These are phyloP conservation scores for Sebastes kiyomatsui DNA, from an alignment of 2,797 vertebrate genomes.

Conservation along the genomic window DNA sequence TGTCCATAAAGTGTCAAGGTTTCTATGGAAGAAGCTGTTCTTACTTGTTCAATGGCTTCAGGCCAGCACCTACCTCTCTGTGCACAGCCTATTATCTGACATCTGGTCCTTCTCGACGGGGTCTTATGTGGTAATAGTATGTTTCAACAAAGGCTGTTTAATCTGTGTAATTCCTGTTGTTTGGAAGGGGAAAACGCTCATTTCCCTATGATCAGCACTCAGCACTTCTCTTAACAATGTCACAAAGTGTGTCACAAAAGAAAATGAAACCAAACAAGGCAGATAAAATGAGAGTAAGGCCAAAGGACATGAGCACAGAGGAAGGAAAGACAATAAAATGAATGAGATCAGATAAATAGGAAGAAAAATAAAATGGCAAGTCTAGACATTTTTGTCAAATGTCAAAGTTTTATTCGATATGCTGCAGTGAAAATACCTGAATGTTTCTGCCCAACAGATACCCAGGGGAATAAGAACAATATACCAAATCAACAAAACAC, in stretches of 20 bases:
- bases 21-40: conserved; percentile 73
- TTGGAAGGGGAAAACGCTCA: conserved; percentile 60
- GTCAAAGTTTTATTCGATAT: not conserved
- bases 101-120: conserved; percentile 75
- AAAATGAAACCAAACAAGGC: no score
- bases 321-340: no score
- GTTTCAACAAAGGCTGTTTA: conserved; percentile 76
- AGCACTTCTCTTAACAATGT: not conserved
- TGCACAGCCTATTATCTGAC: conserved; percentile 76
- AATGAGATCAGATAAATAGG: not conserved
- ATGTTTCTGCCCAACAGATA: not conserved
- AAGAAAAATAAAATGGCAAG: not conserved
- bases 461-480: not conserved
- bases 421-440: not conserved
- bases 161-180: conserved; percentile 75
- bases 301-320: no score
- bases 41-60: conserved; percentile 71
- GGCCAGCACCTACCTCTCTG: conserved; percentile 74
- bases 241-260: no score
- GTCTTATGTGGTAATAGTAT: conserved; percentile 76
- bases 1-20: conserved; percentile 60
- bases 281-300: no score
- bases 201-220: conserved; percentile 59
- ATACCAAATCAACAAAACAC: not conserved
- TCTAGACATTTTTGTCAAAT: not conserved